phyloP scores from a whole-genome alignment of 2,888 invertebrate species.

The Eledona agricola region DNA sequence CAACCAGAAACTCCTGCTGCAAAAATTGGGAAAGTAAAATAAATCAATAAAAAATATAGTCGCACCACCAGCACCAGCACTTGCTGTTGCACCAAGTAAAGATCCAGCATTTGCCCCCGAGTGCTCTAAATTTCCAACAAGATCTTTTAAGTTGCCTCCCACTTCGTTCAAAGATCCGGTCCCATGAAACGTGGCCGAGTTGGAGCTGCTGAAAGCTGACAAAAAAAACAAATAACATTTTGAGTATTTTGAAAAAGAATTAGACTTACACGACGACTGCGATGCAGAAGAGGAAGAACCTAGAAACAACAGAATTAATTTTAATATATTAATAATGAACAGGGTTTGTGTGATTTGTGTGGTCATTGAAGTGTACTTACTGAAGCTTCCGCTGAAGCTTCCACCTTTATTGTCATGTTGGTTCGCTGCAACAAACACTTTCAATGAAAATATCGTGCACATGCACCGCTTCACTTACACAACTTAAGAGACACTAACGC shows the following conservation, averaged over 20 bases:
- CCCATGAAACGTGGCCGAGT: constrained; percentile 27
- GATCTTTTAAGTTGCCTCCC: constrained; percentile 15
- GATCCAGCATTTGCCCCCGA: constrained; percentile 13
- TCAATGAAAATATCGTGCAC: constrained; percentile 2
- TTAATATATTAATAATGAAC: constrained; percentile 2
- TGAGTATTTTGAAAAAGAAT: too few species aligned
- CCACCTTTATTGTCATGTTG: constrained; percentile 29
- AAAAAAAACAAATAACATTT: neutral
- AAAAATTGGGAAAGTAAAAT: neutral
- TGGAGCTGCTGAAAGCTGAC: constrained; percentile 34
- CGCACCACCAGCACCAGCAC: neutral
- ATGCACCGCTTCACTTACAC: constrained; percentile 31
- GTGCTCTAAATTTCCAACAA: constrained; percentile 18
- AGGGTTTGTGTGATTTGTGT: neutral
- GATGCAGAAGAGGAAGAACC: constrained; percentile 30
- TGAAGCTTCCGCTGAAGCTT: constrained; percentile 32
- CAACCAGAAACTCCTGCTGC: neutral
- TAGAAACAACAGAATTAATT: constrained; percentile 14
- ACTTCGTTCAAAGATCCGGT: constrained; percentile 26
- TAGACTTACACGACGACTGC: constrained; percentile 34
- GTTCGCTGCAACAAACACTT: constrained; percentile 29
- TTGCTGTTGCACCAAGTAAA: neutral
- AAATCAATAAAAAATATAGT: neutral
- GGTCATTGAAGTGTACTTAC: constrained; percentile 26
- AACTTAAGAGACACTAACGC: constrained; percentile 18